Evolutionary conservation across 1,140 invertebrate genomes (phyloP).

Genomic region (Oryctes rhinoceros): DNA sequence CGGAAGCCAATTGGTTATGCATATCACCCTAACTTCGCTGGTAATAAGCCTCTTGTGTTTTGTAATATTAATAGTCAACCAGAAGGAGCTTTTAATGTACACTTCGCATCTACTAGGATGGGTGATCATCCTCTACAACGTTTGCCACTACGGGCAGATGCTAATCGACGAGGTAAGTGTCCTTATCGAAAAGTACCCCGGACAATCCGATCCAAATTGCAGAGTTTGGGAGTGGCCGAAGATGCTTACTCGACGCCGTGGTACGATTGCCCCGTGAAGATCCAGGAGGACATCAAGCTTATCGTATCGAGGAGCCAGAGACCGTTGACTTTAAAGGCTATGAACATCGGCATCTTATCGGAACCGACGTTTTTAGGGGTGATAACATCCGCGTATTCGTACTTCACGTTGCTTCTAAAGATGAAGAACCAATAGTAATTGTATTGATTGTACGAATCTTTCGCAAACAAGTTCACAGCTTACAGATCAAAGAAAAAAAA

Average conservation of each 20-base stretch:
- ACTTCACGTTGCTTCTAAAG: slow-evolving; percentile 42
- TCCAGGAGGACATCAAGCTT: slow-evolving; percentile 45
- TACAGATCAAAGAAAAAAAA: too few relatives aligned
- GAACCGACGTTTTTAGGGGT: slow-evolving; percentile 45
- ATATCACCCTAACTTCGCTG: slow-evolving; percentile 45
- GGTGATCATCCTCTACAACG: slow-evolving; percentile 43
- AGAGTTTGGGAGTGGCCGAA: slow-evolving; percentile 9
- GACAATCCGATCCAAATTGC: background rate
- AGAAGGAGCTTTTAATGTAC: slow-evolving; percentile 42
- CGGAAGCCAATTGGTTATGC: slow-evolving; percentile 44
- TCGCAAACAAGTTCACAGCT: too few relatives aligned
- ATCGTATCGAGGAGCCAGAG: slow-evolving; percentile 44
- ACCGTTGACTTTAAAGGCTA: slow-evolving; percentile 44
- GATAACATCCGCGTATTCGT: slow-evolving; percentile 42
- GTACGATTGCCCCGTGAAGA: slow-evolving; percentile 40
- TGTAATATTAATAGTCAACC: slow-evolving; percentile 42
- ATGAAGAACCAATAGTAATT: background rate
- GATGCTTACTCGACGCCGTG: slow-evolving; percentile 41
- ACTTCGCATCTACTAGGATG: slow-evolving; percentile 44
- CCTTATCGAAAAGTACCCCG: background rate
- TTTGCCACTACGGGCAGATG: slow-evolving; percentile 46
- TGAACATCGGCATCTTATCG: slow-evolving; percentile 44
- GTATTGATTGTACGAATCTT: background rate
- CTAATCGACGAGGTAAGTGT: slow-evolving; percentile 44
- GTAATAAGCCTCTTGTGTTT: slow-evolving; percentile 47